A percentile compares a stretch with the other conserved stretches of the same genome.
phyloP scores from a whole-genome alignment of 2,888 invertebrate genomes.

The Geotrupes spiniger region DNA sequence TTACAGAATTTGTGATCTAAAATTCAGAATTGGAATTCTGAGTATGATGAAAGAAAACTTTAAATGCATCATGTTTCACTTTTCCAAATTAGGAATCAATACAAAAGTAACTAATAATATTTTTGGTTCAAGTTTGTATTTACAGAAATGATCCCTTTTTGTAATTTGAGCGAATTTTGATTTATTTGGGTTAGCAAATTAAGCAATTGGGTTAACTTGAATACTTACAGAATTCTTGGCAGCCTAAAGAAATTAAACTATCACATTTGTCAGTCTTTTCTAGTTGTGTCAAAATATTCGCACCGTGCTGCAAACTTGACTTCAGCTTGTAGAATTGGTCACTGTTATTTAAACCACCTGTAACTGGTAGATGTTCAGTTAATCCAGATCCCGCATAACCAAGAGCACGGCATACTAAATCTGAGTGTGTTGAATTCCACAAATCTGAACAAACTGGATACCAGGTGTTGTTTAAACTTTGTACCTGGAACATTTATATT shows the following conservation, averaged over 20 bases:
- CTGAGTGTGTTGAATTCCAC: constrained; percentile 56
- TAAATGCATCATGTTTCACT: too few species aligned
- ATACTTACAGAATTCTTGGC: constrained; percentile 55
- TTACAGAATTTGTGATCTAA: too few species aligned
- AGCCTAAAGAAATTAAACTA: constrained; percentile 54
- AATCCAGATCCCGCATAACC: constrained; percentile 52
- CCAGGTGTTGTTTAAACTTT: constrained; percentile 41
- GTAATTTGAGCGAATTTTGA: too few species aligned
- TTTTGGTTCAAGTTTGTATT: too few species aligned
- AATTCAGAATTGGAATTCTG: too few species aligned
- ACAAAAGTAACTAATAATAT: too few species aligned
- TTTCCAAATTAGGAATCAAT: too few species aligned
- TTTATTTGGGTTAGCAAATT: too few species aligned
- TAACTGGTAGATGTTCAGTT: constrained; percentile 40
- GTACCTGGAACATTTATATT: constrained; percentile 26
- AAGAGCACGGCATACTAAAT: constrained; percentile 55
- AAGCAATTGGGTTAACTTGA: too few species aligned
- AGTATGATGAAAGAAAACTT: too few species aligned
- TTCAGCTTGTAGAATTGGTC: constrained; percentile 38
- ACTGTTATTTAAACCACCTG: constrained; percentile 31
- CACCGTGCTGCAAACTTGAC: constrained; percentile 30
- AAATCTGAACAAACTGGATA: constrained; percentile 54
- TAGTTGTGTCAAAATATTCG: constrained; percentile 49
- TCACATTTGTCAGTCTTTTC: constrained; percentile 49
- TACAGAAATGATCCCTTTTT: too few species aligned